phyloP scores from a whole-genome alignment of 2,797 vertebrate genomes.

The Coluber constrictor region DNA sequence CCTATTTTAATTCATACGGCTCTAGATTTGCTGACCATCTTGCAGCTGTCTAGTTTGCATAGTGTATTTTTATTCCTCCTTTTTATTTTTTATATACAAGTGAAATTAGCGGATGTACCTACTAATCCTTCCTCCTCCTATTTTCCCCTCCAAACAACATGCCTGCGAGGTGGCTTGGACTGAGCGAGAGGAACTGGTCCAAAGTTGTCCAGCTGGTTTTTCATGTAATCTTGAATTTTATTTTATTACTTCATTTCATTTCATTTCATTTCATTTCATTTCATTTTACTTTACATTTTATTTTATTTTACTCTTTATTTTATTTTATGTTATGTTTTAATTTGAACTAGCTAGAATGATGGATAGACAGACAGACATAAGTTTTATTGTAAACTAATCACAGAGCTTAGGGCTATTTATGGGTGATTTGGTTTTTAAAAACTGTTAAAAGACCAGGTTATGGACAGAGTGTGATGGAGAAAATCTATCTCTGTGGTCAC shows the following conservation, averaged over 20 bases:
- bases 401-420: neutral
- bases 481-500: neutral
- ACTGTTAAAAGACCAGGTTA: neutral
- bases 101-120: neutral
- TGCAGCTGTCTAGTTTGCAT: neutral
- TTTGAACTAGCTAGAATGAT: neutral
- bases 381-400: neutral
- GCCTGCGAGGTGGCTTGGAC: neutral
- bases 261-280: too few relatives aligned
- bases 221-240: neutral
- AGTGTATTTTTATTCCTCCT: neutral
- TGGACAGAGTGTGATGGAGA: neutral
- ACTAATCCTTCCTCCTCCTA: neutral
- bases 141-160: neutral
- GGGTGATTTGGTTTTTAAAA: neutral
- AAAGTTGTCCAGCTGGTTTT: neutral
- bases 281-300: too few relatives aligned
- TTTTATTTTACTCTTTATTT: too few relatives aligned
- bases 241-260: neutral
- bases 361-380: neutral
- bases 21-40: neutral
- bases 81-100: neutral
- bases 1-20: neutral
- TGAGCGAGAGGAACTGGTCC: neutral
- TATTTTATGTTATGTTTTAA: neutral